A percentile compares a stretch with the other conserved stretches of the same genome.
phyloP scores from a whole-genome alignment of 92 coral and sea anemone species.

The Porites divaricata region DNA sequence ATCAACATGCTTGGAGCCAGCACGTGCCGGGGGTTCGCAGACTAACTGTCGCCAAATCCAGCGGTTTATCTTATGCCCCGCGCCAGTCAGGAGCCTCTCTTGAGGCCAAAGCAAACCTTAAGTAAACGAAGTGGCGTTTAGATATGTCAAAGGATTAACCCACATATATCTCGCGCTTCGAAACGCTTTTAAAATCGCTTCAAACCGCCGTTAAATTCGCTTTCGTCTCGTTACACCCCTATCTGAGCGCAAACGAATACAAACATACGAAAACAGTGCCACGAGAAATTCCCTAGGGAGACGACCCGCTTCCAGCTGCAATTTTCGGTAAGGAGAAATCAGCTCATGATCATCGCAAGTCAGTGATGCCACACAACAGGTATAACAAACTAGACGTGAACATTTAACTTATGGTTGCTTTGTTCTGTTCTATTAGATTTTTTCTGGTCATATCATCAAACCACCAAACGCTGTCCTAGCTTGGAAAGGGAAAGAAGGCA shows the following conservation, averaged over 20 bases:
- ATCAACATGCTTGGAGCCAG: constrained; percentile 65
- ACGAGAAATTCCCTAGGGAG: constrained; percentile 77
- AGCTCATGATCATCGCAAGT: constrained; percentile 45
- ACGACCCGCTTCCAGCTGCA: constrained; percentile 83
- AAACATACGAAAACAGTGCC: constrained; percentile 34
- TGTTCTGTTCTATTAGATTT: constrained; percentile 30
- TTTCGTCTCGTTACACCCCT: constrained; percentile 16
- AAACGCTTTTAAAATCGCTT: constrained; percentile 20
- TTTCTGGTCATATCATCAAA: background rate
- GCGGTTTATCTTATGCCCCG: constrained; percentile 70
- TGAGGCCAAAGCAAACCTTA: constrained; percentile 57
- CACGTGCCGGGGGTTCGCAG: constrained; percentile 87
- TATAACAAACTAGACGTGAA: constrained; percentile 23
- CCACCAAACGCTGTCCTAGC: background rate
- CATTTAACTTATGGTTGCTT: constrained; percentile 42
- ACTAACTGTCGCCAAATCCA: constrained; percentile 86
- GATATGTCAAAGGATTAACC: constrained; percentile 34
- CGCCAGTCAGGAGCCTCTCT: constrained; percentile 69
- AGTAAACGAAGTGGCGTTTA: constrained; percentile 55
- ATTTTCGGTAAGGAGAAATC: constrained; percentile 72
- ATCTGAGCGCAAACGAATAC: constrained; percentile 22
- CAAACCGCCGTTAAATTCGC: constrained; percentile 15
- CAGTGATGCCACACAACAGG: constrained; percentile 29
- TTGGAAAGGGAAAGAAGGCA: constrained; percentile 1
- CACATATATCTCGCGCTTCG: constrained; percentile 2